Conservation (phyloP, 2,888 invertebrate genomes). For the Epinotia nisella region DNA sequence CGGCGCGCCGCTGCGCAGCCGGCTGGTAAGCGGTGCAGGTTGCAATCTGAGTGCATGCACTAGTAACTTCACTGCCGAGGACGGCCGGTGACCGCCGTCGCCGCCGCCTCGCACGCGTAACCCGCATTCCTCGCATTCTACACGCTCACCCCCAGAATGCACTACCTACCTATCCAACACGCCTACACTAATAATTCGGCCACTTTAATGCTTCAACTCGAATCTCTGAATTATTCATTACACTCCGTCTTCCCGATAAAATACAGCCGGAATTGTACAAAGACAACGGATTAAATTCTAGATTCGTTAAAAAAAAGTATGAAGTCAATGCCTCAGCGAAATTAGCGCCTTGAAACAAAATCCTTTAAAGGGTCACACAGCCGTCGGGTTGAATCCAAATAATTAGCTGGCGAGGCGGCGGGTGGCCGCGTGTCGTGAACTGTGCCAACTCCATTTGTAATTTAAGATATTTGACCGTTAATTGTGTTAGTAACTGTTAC, state of each 20-base stretch:
- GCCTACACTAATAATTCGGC: conserved; percentile 73
- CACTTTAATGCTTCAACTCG: conserved; percentile 61
- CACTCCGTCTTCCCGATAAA: conserved; percentile 40
- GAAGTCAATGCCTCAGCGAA: conserved; percentile 59
- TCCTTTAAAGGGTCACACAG: conserved; percentile 66
- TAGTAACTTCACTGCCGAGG: conserved; percentile 46
- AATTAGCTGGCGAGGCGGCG: conserved; percentile 75
- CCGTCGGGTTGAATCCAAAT: conserved; percentile 74
- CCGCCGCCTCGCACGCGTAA: conserved; percentile 62
- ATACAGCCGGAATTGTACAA: conserved; percentile 20
- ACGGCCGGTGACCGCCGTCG: conserved; percentile 64
- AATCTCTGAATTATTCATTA: conserved; percentile 55
- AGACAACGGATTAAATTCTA: conserved; percentile 30
- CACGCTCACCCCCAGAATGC: conserved; percentile 78
- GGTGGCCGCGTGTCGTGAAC: conserved; percentile 72
- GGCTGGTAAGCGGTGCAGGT: conserved; percentile 64
- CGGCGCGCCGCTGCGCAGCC: conserved; percentile 67
- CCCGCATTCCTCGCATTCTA: conserved; percentile 76
- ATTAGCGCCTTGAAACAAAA: conserved; percentile 66
- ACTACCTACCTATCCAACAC: conserved; percentile 68
- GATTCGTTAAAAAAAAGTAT: conserved; percentile 53
- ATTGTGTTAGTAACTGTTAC: conserved; percentile 78
- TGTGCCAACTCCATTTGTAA: conserved; percentile 79
- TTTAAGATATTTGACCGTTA: conserved; percentile 80
- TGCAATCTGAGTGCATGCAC: conserved; percentile 46